Conservation (phyloP, 1,140 invertebrate species). For the Drosophila pectinifera region DNA sequence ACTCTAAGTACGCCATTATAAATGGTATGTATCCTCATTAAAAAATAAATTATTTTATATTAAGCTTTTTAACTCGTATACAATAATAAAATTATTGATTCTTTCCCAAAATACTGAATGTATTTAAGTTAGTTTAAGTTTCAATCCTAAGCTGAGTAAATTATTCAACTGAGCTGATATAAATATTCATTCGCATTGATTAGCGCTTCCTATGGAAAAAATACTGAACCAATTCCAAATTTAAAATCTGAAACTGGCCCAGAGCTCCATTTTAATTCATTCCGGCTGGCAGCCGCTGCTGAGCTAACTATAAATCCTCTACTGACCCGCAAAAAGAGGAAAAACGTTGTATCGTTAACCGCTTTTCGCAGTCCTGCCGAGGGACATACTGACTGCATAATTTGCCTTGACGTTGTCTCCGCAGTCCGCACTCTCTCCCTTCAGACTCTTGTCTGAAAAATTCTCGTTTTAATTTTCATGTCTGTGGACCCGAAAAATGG, state of each 20-base stretch:
- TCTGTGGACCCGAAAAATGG: slow-evolving; percentile 31
- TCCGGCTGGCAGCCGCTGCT: slow-evolving; percentile 25
- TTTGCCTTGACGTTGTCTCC: slow-evolving; percentile 64
- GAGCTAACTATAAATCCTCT: slow-evolving; percentile 60
- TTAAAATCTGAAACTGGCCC: slow-evolving; percentile 13
- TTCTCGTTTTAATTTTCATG: slow-evolving; percentile 77
- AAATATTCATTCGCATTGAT: slow-evolving; percentile 10
- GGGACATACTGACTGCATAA: slow-evolving; percentile 77
- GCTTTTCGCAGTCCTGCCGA: slow-evolving; percentile 36
- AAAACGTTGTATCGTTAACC: slow-evolving; percentile 56
- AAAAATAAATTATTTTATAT: too few relatives aligned
- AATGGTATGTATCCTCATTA: too few relatives aligned
- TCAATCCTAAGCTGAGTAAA: neutral
- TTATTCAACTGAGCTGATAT: neutral
- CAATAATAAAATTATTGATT: too few relatives aligned
- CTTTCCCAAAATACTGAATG: too few relatives aligned
- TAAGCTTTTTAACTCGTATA: too few relatives aligned
- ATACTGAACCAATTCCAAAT: neutral
- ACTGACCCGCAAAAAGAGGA: slow-evolving; percentile 41
- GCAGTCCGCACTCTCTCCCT: slow-evolving; percentile 10
- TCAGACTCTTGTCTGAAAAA: slow-evolving; percentile 38
- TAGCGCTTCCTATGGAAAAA: slow-evolving; percentile 3
- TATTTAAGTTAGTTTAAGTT: too few relatives aligned
- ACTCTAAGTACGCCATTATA: too few relatives aligned
- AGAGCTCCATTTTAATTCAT: slow-evolving; percentile 37